Evolutionary conservation across 1,140 invertebrate genomes (phyloP).

Genomic region (Drosophila littoralis): DNA sequence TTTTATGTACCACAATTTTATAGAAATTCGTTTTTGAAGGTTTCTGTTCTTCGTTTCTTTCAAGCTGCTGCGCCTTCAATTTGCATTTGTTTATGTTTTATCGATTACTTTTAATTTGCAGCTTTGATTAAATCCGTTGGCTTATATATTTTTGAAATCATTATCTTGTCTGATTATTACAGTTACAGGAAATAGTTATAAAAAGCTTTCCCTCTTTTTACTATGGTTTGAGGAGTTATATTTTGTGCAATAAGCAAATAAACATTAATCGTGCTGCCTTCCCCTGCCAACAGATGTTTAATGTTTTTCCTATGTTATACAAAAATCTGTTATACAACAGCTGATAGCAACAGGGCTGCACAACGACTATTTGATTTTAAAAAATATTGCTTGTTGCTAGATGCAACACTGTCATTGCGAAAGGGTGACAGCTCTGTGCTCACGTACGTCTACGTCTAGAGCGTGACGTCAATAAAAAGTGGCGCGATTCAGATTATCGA

Average conservation of each 20-base stretch:
- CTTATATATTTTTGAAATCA: too few relatives aligned
- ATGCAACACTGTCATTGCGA: background rate
- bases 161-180: too few relatives aligned
- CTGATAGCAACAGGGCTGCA: constrained; percentile 23
- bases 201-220: too few relatives aligned
- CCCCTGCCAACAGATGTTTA: too few relatives aligned
- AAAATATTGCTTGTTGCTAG: background rate
- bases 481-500: constrained; percentile 33
- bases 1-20: background rate
- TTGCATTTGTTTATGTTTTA: constrained; percentile 7
- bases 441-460: background rate
- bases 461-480: constrained; percentile 37
- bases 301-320: background rate
- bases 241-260: background rate
- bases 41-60: too few relatives aligned
- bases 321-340: background rate
- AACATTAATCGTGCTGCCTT: too few relatives aligned
- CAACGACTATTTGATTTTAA: background rate
- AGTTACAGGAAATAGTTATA: too few relatives aligned
- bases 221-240: background rate
- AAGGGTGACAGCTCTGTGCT: constrained; percentile 7
- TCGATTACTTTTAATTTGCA: background rate
- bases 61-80: too few relatives aligned
- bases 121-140: background rate
- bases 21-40: too few relatives aligned